A percentile compares a stretch with the other conserved stretches of the same genome.
These are phyloP conservation scores for Protula sp. DNA, from an alignment of 2,888 invertebrate species.

Conservation along the genomic window DNA sequence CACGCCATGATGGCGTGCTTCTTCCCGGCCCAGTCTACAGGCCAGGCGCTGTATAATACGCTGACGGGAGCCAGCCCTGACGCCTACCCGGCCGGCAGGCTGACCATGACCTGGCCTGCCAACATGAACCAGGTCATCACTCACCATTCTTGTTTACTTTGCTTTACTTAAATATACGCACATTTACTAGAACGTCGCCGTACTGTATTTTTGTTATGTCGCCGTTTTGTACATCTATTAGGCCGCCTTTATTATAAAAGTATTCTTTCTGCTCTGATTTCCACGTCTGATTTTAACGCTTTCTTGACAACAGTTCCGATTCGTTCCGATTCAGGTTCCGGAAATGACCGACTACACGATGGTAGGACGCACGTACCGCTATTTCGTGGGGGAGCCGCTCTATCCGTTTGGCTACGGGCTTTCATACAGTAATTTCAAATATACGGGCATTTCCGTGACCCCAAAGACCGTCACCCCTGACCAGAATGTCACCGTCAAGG, in stretches of 20 bases:
- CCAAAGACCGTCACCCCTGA: constrained; percentile 19
- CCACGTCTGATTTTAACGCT: no score
- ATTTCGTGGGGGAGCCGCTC: constrained; percentile 33
- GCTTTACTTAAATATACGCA: no score
- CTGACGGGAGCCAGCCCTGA: constrained; percentile 6
- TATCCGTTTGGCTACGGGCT: constrained; percentile 33
- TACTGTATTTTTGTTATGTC: no score
- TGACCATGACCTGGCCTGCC: constrained; percentile 13
- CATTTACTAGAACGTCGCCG: no score
- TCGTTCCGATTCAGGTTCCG: constrained; percentile 22
- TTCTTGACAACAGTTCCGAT: no score
- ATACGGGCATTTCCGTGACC: constrained; percentile 7
- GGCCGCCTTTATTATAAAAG: no score
- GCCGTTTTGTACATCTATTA: no score
- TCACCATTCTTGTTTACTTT: no score
- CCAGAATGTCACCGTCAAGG: constrained; percentile 20
- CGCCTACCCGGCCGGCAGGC: constrained; percentile 13
- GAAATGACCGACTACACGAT: constrained; percentile 33
- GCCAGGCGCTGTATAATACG: constrained; percentile 13
- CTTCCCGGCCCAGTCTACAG: constrained; percentile 20
- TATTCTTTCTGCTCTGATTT: no score
- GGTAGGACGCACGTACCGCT: constrained; percentile 45
- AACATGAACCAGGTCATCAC: constrained; percentile 10
- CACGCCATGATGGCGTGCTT: constrained; percentile 19
- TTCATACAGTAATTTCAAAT: constrained; percentile 22